Evolutionary conservation across 2,888 invertebrate species (phyloP).

Genomic region (Napeogenes sylphis): DNA sequence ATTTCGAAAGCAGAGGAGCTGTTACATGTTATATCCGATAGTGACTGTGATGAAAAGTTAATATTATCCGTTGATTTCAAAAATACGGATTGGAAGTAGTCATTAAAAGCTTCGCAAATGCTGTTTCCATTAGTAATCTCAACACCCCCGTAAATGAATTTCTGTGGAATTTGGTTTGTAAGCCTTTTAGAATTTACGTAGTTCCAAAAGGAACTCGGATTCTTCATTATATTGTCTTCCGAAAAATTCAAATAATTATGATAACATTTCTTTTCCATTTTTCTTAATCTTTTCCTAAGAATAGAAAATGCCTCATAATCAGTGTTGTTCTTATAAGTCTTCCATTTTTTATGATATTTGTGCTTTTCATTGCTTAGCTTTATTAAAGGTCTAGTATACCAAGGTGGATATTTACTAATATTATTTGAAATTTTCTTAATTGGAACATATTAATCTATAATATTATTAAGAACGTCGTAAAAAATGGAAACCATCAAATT

Average conservation of each 20-base stretch:
- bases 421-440: neutral
- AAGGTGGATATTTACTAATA: neutral
- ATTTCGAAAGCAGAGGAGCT: no score
- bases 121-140: no score
- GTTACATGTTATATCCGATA: no score
- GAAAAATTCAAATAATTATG: neutral
- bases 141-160: no score
- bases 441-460: neutral
- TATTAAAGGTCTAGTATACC: neutral
- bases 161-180: no score
- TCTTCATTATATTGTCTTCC: no score
- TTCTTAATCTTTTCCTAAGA: neutral
- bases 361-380: neutral
- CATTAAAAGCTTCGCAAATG: no score
- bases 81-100: no score
- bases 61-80: no score
- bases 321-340: neutral
- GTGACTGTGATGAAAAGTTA: no score
- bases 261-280: neutral
- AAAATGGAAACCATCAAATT: neutral
- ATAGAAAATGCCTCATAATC: neutral
- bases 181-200: no score
- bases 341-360: neutral
- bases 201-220: no score
- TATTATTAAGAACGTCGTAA: neutral